Evolutionary conservation across 2,888 invertebrate genomes (phyloP).

Genomic region (Pristionchus exspectatus): DNA sequence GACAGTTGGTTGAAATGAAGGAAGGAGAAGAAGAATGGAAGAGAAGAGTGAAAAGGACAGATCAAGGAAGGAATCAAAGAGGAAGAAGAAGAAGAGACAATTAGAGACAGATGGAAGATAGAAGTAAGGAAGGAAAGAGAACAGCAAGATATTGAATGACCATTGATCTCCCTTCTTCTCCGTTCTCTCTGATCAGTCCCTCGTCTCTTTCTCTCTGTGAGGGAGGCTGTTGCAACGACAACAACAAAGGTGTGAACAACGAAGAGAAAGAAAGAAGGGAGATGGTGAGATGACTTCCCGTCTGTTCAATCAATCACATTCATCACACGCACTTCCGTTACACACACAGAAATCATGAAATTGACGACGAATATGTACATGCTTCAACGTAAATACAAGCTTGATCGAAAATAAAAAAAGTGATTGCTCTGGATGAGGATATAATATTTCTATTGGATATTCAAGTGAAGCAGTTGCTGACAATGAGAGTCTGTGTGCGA

Average conservation of each 20-base stretch:
- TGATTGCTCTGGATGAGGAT: no score
- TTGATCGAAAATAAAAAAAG: no score
- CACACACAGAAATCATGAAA: no score
- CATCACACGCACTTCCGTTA: not conserved
- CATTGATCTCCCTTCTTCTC: not conserved
- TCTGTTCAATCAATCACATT: not conserved
- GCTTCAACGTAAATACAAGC: no score
- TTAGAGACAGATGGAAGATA: slow-evolving; percentile 18
- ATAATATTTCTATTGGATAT: no score
- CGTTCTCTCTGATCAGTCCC: not conserved
- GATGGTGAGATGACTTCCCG: not conserved
- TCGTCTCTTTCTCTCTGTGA: slow-evolving; percentile 2
- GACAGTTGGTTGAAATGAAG: slow-evolving; percentile 10
- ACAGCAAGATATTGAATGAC: slow-evolving; percentile 43
- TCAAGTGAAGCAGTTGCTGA: no score
- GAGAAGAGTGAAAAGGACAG: not conserved
- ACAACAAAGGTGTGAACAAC: slow-evolving; percentile 27
- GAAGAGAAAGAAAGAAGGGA: not conserved
- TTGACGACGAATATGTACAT: no score
- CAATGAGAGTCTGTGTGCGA: no score
- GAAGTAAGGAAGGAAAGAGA: slow-evolving; percentile 26
- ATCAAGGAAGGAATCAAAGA: not conserved
- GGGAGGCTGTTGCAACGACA: slow-evolving; percentile 2
- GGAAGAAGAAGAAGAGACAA: not conserved
- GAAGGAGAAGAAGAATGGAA: slow-evolving; percentile 36